phyloP scores from a whole-genome alignment of 2,888 invertebrate genomes.

The Adelphocoris suturalis region DNA sequence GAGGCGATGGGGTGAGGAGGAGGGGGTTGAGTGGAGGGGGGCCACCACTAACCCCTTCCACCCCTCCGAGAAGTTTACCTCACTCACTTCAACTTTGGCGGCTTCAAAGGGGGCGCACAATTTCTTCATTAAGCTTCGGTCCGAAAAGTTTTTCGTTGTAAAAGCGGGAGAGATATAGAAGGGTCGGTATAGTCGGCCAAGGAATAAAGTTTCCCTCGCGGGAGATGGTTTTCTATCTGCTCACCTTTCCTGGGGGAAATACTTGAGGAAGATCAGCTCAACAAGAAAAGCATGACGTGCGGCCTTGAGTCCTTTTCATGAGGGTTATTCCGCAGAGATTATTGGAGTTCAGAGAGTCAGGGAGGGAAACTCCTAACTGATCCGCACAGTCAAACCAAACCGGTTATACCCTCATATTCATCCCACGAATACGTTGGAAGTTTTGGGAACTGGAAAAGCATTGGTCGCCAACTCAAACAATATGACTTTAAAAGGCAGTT shows the following conservation, averaged over 20 bases:
- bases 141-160: slow-evolving; percentile 49
- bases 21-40: no score
- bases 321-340: not conserved
- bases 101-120: slow-evolving; percentile 51
- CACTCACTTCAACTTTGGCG: slow-evolving; percentile 46
- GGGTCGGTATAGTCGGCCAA: not conserved
- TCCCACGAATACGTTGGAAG: no score
- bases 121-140: slow-evolving; percentile 63
- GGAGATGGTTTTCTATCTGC: slow-evolving; percentile 30
- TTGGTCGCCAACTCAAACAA: not conserved
- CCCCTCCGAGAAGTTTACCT: not conserved
- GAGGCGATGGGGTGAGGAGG: not conserved
- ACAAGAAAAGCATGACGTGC: slow-evolving; percentile 9
- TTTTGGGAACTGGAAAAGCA: not conserved
- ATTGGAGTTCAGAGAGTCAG: not conserved
- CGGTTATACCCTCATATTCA: not conserved
- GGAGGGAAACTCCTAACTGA: not conserved
- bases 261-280: not conserved
- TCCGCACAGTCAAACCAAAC: not conserved
- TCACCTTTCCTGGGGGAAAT: slow-evolving; percentile 18
- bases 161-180: slow-evolving; percentile 3
- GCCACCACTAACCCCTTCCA: not conserved
- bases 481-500: not conserved
- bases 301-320: slow-evolving; percentile 21
- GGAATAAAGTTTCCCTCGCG: slow-evolving; percentile 42